Evolutionary conservation across 2,113 vertebrate species (phyloP).

Genomic region (Dipodomys merriami): DNA sequence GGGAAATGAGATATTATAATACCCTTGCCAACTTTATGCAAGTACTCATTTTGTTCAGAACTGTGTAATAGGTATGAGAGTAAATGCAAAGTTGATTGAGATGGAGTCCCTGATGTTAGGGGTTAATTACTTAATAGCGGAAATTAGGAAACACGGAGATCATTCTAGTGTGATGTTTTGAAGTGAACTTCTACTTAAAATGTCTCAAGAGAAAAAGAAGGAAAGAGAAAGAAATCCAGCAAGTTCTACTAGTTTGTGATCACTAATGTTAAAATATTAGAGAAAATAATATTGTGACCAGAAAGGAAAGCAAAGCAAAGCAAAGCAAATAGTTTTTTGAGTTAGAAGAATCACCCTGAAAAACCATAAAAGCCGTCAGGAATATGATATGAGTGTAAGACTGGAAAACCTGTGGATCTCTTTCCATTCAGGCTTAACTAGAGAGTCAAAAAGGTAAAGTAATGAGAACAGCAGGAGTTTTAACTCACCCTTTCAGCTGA

Average conservation of each 20-base stretch:
- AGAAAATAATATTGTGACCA: background rate
- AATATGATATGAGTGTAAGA: background rate
- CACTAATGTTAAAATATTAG: background rate
- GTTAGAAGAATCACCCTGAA: background rate
- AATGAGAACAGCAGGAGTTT: background rate
- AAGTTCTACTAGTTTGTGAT: background rate
- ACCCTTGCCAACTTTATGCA: background rate
- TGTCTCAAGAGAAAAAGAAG: background rate
- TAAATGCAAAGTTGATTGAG: background rate
- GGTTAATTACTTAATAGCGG: background rate
- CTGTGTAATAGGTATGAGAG: background rate
- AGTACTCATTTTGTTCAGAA: slow-evolving; percentile 16
- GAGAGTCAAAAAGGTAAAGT: background rate
- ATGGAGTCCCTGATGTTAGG: background rate
- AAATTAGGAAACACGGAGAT: background rate
- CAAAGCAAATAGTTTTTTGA: background rate
- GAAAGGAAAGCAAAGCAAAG: background rate
- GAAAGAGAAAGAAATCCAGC: background rate
- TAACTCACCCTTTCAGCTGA: background rate
- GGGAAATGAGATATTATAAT: background rate
- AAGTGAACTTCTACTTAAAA: slow-evolving; percentile 6
- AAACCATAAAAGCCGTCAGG: background rate
- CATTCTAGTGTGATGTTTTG: slow-evolving; percentile 23
- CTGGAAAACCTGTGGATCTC: background rate
- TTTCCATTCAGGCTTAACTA: slow-evolving; percentile 29